Base-by-base conservation (phyloP, 1,140 invertebrate species). In the Phthorimaea operculella region DNA sequence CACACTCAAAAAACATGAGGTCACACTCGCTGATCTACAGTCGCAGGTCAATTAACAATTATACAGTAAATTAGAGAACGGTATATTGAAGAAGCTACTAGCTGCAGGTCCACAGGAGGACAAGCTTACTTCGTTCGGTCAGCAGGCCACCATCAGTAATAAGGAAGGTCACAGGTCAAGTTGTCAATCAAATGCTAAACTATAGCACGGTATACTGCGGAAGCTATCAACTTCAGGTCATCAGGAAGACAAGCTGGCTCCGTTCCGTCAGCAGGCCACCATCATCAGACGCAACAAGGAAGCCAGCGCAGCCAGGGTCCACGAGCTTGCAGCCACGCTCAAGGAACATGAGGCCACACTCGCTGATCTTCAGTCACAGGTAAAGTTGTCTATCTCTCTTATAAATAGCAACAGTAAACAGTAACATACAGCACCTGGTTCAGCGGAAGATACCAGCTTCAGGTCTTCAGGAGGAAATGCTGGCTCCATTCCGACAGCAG, bases 401-500 rank as follows among this genome's bases (percentile, higher is more conserved):
- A 33, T 58, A 92, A 89, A 89, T 92, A 66, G 83, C 89, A 57
- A 70, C 75, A 39, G 76, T 91, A 11, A 91, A 89, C 60, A 66
- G 81, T 48, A 90, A 92, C 74, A 85, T 92, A 15, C 91, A 91
- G 58, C 76, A 84, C 51, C 64, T 88, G 16, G 81, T 89, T 0
- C 87, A 89, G 62, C 79, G 80, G 49, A 80, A 85, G 34, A 64
- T 89, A 56, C 85, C 87, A 4, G 74, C 78, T 2, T 68, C 78
- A 0, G 84, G 86, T 51, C 83, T 86, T 1, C 76, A 83, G 47
- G 85, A 86, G 63, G 93, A 95, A 74, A 94, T 94, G 79, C 87
- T 95, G 55, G 90, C 91, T 4, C 90, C 94, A 21, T 96, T 94
- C 70, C 87, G 93, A 36, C 94, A 96, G 70, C 94, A 96, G 84